Conservation (phyloP, 1,140 invertebrate species). For the Achroia grisella region DNA sequence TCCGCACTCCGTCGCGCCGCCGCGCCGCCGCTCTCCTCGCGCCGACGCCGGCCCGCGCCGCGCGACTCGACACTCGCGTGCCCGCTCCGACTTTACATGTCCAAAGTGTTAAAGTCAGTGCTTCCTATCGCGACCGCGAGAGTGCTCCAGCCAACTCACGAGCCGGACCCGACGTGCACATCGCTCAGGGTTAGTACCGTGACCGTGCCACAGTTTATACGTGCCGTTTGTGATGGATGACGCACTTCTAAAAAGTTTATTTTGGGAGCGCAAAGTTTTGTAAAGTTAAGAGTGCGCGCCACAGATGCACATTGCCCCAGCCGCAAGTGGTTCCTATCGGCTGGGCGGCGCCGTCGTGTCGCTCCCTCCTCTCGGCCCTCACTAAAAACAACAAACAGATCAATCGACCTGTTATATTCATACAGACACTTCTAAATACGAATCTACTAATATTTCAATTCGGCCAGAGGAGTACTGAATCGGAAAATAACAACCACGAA, state of each 20-base stretch:
- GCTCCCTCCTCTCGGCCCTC: conserved; percentile 55
- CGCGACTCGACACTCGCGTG: conserved; percentile 50
- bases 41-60: conserved; percentile 60
- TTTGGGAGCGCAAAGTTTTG: conserved; percentile 63
- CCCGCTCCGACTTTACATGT: conserved; percentile 65
- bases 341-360: conserved; percentile 62
- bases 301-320: conserved; percentile 62
- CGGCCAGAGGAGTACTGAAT: conserved; percentile 25
- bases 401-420: conserved; percentile 58
- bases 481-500: conserved; percentile 35
- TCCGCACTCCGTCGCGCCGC: conserved; percentile 22
- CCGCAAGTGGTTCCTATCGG: conserved; percentile 62
- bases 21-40: conserved; percentile 53
- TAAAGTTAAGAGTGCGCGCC: conserved; percentile 61
- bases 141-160: conserved; percentile 62
- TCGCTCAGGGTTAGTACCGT: conserved; percentile 64
- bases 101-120: conserved; percentile 73
- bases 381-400: conserved; percentile 72
- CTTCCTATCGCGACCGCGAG: conserved; percentile 62
- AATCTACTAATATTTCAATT: conserved; percentile 35
- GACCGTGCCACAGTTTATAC: conserved; percentile 23
- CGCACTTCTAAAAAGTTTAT: conserved; percentile 62
- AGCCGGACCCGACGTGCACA: conserved; percentile 60
- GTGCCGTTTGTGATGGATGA: conserved; percentile 44
- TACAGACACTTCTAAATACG: conserved; percentile 43